Conservation (phyloP, 2,113 vertebrate genomes). For the Loxodonta africana region DNA sequence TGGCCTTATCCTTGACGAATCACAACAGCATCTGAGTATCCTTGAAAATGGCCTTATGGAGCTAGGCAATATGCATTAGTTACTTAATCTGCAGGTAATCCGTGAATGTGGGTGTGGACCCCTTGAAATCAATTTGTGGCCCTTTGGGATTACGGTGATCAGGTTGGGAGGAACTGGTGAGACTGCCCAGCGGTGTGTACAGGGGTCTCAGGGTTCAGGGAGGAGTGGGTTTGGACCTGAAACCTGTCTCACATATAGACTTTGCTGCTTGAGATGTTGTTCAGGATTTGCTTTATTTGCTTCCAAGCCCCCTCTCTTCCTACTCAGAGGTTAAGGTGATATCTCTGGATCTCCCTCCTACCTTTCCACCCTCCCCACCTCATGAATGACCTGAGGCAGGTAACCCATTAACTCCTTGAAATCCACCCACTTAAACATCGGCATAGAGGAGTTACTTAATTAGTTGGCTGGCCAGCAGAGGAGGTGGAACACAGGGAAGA, state of each 20-base stretch:
- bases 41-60: background rate
- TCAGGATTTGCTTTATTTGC: background rate
- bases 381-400: background rate
- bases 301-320: background rate
- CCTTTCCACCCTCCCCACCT: background rate
- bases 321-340: background rate
- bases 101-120: rapidly evolving
- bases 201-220: background rate
- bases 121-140: background rate
- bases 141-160: background rate
- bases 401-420: background rate
- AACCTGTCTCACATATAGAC: too few relatives aligned
- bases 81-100: background rate
- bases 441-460: background rate
- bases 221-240: background rate
- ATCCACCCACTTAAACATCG: background rate
- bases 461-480: background rate
- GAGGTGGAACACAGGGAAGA: background rate
- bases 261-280: background rate
- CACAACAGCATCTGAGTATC: background rate
- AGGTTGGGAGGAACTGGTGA: background rate
- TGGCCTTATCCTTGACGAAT: too few relatives aligned
- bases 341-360: background rate
- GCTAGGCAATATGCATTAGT: background rate
- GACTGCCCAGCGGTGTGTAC: rapidly evolving